Base-by-base conservation (phyloP, 2,888 invertebrate species). In the Pecten maximus region DNA sequence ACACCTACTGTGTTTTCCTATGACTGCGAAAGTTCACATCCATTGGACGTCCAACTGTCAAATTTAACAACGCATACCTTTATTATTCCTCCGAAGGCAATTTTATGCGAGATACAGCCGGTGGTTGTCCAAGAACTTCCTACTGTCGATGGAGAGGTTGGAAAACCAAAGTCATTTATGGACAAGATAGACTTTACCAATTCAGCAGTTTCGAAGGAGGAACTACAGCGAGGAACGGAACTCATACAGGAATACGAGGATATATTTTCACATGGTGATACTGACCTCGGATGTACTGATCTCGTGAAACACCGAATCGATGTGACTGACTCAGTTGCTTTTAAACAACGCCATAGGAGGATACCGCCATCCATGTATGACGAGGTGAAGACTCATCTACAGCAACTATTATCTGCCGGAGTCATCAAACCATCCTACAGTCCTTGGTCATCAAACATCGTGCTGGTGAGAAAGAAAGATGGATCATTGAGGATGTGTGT, bases 281-380 rank as follows among this genome's bases (percentile, higher is more conserved):
- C 23, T 44, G 40, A 88, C 40, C 40, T 88, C n/a, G 88, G 88
- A 40, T 44, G 40, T 44, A 88, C 88, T 15, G 28, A 40, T 44
- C 40, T 40, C 40, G 40, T 88, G 23, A 40, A 88, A 44, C 40
- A 40, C 0, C 40, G 88, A 40, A 40, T 88, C 16, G n/a, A 88
- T 44, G 8, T 88, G 44, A n/a, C n/a, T 39, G 87, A 87, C 1
- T 16, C 35, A 40, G 40, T 23, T 39, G 15, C 87, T 15, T 88
- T 40, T 40, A 40, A 88, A n/a, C 44, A 44, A 40, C 40, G 40
- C 19, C 40, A 88, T n/a, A 40, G 40, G 15, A 88, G 44, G 28
- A 88, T 44, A 40, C 88, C 88, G 28, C 40, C 40, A n/a, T 88
- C 88, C 40, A 40, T 88, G 88, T 88, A 88, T 40, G 40, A 88